Evolutionary conservation across 2,888 invertebrate genomes (phyloP), one percentile per base, ranked within the genome.

Genomic region (Epirrita christyi): DNA sequence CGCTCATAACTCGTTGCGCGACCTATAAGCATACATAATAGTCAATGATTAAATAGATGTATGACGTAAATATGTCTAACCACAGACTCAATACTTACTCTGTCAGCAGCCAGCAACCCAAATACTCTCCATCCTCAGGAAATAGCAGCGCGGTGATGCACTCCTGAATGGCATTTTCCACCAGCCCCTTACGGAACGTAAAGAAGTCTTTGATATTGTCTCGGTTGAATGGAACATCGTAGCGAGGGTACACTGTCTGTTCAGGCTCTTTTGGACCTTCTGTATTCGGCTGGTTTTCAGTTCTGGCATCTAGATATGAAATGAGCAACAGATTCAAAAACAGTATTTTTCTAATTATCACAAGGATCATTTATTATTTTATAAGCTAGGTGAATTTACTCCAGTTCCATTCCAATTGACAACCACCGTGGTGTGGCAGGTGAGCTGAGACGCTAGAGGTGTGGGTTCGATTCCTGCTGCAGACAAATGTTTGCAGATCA

Each of bases 21-120:
- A n/a, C n/a, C n/a, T n/a, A n/a, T n/a, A n/a, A n/a, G n/a, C n/a
- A n/a, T n/a, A n/a, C n/a, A n/a, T n/a, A n/a, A n/a, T n/a, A n/a
- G n/a, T n/a, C n/a, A n/a, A n/a, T n/a, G n/a, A 21, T 21, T 21
- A 4, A 2, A 21, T 4, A 21, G 21, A 21, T 21, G 21, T 21
- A 21, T 21, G 21, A 21, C 4, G 21, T 21, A 21, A 21, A 21
- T 2, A 21, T 21, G 21, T 3, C 2, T 4, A 21, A 21, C 2
- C 21, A 21, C 21, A 21, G 2, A 21, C 21, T 21, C 4, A 21
- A 15, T 43, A 91, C 94, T 86, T 92, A 97, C 97, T 97, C 96
- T 28, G 97, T 96, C 32, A 97, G 85, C 53, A 97, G 88, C 96
- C 96, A 97, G 38, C 95, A 94, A 37, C 96, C 96, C 55, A 95